Evolutionary conservation across 2,797 vertebrate species (phyloP).

Genomic region (Coranthus polyacanthus): DNA sequence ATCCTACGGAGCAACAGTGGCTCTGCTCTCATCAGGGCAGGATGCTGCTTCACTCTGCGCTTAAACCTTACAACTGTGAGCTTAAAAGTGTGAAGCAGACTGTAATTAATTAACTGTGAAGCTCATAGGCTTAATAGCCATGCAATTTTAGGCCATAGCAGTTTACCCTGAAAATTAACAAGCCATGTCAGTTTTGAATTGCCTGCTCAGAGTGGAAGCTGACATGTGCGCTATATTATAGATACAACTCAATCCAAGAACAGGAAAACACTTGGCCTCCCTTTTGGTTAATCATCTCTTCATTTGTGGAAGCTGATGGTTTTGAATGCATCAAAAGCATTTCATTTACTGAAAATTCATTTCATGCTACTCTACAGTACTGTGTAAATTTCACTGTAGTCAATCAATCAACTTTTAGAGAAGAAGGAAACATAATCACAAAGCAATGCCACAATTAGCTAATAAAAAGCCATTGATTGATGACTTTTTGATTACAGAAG

Average conservation of each 20-base stretch:
- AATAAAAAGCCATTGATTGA: too few species aligned
- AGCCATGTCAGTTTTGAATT: conserved; percentile 18
- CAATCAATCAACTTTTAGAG: too few species aligned
- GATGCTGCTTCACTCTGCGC: conserved; percentile 15
- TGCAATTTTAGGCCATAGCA: conserved; percentile 16
- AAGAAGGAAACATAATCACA: too few species aligned
- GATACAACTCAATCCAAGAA: not conserved
- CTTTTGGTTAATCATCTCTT: not conserved
- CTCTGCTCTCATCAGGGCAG: conserved; percentile 28
- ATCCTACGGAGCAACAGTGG: conserved; percentile 1
- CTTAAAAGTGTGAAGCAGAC: conserved; percentile 20
- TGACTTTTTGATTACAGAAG: too few species aligned
- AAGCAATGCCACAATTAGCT: too few species aligned
- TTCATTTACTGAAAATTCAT: too few species aligned
- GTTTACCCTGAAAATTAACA: conserved; percentile 33
- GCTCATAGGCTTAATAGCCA: conserved; percentile 22
- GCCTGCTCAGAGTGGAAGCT: conserved; percentile 2
- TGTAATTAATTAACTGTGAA: conserved; percentile 27
- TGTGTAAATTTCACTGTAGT: too few species aligned
- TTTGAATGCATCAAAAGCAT: too few species aligned
- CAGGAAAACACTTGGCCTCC: not conserved
- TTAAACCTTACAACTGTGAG: conserved; percentile 8
- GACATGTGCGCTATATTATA: not conserved
- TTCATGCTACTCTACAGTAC: too few species aligned
- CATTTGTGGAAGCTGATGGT: not conserved